Conservation (phyloP, 2,113 vertebrate genomes). For the Eulemur macaco region DNA sequence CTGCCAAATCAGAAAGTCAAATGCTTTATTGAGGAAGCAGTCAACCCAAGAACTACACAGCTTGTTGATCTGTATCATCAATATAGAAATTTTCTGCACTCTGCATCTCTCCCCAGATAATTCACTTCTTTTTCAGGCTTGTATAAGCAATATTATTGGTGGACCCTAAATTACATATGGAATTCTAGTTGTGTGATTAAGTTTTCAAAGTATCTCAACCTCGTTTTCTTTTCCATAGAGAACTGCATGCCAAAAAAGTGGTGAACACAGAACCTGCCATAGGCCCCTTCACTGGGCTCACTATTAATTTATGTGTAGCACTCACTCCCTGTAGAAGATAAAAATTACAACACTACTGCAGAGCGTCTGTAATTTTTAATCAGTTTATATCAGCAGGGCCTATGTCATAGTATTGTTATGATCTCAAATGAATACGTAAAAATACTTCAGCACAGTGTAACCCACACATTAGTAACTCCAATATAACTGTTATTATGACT, state of each 20-base stretch:
- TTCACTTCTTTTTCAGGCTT: background rate
- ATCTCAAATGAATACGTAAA: background rate
- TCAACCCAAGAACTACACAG: background rate
- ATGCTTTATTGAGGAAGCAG: background rate
- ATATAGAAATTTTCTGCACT: background rate
- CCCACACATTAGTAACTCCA: background rate
- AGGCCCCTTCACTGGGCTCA: background rate
- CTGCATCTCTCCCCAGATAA: background rate
- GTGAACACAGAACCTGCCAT: background rate
- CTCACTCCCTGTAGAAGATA: background rate
- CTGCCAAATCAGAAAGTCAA: background rate
- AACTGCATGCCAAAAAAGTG: background rate
- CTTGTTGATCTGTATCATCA: background rate
- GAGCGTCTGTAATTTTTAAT: background rate
- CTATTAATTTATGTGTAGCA: background rate
- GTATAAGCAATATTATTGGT: background rate
- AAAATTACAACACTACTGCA: background rate
- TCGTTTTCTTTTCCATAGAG: background rate
- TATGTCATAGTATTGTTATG: background rate
- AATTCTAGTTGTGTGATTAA: background rate
- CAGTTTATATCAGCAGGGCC: background rate
- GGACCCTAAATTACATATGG: background rate
- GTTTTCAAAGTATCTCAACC: background rate
- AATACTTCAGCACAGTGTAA: background rate
- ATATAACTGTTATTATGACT: background rate